Base-by-base conservation (phyloP, 1,140 invertebrate genomes). In the Lethrus apterus region DNA sequence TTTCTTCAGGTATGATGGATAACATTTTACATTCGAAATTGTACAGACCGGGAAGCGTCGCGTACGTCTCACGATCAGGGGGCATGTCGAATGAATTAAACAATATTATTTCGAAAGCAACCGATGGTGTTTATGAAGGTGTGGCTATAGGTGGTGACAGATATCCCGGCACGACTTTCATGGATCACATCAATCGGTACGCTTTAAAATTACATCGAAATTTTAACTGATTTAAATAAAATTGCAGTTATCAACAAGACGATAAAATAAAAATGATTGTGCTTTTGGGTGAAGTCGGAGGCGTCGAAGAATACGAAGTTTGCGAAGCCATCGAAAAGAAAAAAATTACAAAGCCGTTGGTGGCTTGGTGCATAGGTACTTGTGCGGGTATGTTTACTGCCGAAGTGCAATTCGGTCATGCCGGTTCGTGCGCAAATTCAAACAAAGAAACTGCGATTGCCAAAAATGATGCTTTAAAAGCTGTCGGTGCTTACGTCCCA, bases 61-160 rank as follows among this genome's bases (percentile, higher is more conserved):
- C 94, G 0, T 99, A 99, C 63, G 96, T 99, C 4, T 98, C 94
- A 0, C 80, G 95, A 40, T 99, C 95, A 1, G 96, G 96, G 36
- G 96, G 96, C 13, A 99, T 99, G 96, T 97, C 93, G 3, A 99
- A 99, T 65, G 97, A 99, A 69, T 72, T 99, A 40, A 99, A 99
- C 72, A 99, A 99, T 67, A 98, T 99, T 33, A 81, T 99, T 42
- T 90, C 93, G 0, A 92, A 97, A 62, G 84, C 94, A 26, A 94
- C 96, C 0, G 89, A 99, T 70, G 96, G 96, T 29, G 96, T 99
- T 0, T 87, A 88, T 58, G 96, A 99, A 68, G 97, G 97, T 7
- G 88, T 99, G 2, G 97, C 97, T 17, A 99, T 99, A 58, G 97
- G 97, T n/a, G 97, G 97, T 1, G 97, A 99, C 72, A 78, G 95